Evolutionary conservation across 2,888 invertebrate genomes (phyloP).

Genomic region (Isotomurus palustris): DNA sequence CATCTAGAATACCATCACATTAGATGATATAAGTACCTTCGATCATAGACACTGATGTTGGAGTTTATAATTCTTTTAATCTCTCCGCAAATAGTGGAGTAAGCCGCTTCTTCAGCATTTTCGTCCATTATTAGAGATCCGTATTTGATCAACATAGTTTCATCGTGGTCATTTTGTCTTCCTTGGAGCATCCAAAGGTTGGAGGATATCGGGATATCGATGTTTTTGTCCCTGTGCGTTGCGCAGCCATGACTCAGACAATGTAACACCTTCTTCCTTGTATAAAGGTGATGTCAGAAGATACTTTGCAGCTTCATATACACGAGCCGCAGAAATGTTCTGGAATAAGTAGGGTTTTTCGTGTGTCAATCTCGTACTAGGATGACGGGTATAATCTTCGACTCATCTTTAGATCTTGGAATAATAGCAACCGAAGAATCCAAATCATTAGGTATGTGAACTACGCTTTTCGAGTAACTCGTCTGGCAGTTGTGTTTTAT

Average conservation of each 20-base stretch:
- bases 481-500: conserved; percentile 16
- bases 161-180: neutral
- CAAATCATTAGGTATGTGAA: no score
- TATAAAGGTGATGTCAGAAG: conserved; percentile 16
- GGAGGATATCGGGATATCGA: neutral
- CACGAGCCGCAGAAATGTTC: conserved; percentile 12
- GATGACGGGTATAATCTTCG: no score
- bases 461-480: conserved; percentile 14
- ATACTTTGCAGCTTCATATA: conserved; percentile 26
- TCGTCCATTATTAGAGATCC: neutral
- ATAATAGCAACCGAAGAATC: no score
- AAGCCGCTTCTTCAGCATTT: neutral
- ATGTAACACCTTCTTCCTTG: neutral
- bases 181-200: neutral
- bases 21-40: conserved; percentile 4
- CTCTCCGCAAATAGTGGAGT: no score
- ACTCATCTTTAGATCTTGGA: no score
- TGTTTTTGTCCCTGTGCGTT: no score
- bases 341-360: conserved; percentile 19
- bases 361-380: conserved; percentile 19
- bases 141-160: neutral
- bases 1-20: no score
- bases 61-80: no score
- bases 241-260: neutral
- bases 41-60: conserved; percentile 7